Percentiles rank a stretch among this genome's conserved stretches.
These are phyloP conservation scores for Phlogophora meticulosa DNA, from an alignment of 2,888 invertebrate species.

Conservation along the genomic window DNA sequence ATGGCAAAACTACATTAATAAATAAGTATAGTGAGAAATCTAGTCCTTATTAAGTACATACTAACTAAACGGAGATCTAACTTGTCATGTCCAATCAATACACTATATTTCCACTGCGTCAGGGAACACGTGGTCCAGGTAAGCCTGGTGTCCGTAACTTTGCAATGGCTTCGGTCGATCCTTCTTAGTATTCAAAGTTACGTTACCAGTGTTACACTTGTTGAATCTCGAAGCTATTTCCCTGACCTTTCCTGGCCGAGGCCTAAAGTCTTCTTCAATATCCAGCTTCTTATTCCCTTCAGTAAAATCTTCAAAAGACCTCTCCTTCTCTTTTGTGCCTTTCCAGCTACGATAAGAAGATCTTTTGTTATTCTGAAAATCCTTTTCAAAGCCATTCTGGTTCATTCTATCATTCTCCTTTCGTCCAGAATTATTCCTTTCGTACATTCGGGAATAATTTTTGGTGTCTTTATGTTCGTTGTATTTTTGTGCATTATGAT, in stretches of 20 bases:
- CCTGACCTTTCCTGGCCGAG: constrained; percentile 85
- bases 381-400: constrained; percentile 63
- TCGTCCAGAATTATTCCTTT: constrained; percentile 80
- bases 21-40: constrained; percentile 70
- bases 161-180: constrained; percentile 91
- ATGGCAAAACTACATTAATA: constrained; percentile 72
- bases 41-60: constrained; percentile 65
- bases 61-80: constrained; percentile 67
- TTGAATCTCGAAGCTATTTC: constrained; percentile 88
- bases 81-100: constrained; percentile 63
- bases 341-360: constrained; percentile 75
- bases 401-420: constrained; percentile 67
- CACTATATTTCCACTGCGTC: constrained; percentile 87
- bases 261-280: constrained; percentile 74
- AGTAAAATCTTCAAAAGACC: constrained; percentile 71
- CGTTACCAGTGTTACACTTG: constrained; percentile 77
- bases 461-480: constrained; percentile 77
- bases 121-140: constrained; percentile 92
- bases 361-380: constrained; percentile 71
- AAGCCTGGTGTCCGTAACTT: constrained; percentile 91
- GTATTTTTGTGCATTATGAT: constrained; percentile 72
- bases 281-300: constrained; percentile 37
- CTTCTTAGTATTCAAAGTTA: constrained; percentile 76
- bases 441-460: constrained; percentile 77
- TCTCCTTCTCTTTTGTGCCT: constrained; percentile 71